Percentiles rank a stretch among this genome's conserved stretches.
phyloP scores from a whole-genome alignment of 2,888 invertebrate species.

The Agonopterix subpropinquella region DNA sequence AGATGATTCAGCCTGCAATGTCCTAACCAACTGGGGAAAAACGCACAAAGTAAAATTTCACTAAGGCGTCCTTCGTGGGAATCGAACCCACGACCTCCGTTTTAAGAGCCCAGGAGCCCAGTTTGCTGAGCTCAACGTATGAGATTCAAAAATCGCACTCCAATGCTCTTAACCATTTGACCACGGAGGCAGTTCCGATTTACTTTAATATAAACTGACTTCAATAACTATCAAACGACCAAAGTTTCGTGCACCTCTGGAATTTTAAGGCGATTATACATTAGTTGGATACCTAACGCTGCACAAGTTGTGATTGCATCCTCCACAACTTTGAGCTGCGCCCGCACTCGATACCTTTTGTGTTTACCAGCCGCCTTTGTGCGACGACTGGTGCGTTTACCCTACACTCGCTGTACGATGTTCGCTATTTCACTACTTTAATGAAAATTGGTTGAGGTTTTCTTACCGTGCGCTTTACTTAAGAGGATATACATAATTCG shows the following conservation, averaged over 20 bases:
- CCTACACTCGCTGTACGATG: constrained; percentile 37
- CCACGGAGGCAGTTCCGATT: too few species aligned
- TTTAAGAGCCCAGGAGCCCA: too few species aligned
- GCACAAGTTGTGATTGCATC: constrained; percentile 64
- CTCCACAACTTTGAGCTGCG: constrained; percentile 46
- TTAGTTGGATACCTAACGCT: constrained; percentile 16
- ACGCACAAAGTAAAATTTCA: too few species aligned
- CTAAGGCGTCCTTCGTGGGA: too few species aligned
- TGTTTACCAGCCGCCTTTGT: constrained; percentile 49
- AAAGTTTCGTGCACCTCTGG: constrained; percentile 10
- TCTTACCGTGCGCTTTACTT: constrained; percentile 2
- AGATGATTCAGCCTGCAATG: too few species aligned
- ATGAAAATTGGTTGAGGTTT: constrained; percentile 22
- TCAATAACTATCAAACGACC: neutral
- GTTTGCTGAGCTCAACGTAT: too few species aligned
- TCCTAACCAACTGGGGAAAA: too few species aligned
- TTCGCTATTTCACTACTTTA: constrained; percentile 22
- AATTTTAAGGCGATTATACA: constrained; percentile 43
- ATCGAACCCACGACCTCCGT: too few species aligned
- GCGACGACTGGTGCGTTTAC: constrained; percentile 43
- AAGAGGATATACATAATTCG: too few species aligned
- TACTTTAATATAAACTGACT: too few species aligned
- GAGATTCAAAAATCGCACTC: too few species aligned
- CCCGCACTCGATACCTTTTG: constrained; percentile 53
- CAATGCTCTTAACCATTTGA: too few species aligned